Percentiles rank a stretch among this genome's conserved stretches.
Evolutionary conservation across 2,888 invertebrate genomes (phyloP).

Genomic region (Itoplectis maculator): DNA sequence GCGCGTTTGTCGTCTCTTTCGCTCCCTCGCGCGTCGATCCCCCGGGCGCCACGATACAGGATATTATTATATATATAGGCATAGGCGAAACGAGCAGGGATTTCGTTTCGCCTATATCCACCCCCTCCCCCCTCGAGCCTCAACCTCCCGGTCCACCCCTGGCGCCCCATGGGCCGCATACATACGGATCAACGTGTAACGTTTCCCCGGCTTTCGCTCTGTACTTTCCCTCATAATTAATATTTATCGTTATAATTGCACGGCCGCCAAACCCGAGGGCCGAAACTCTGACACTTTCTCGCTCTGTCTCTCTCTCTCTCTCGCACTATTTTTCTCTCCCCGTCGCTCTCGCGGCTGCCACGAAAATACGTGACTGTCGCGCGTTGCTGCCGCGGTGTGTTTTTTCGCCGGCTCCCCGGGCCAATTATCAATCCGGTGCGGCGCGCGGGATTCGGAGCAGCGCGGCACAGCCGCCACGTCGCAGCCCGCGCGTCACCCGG

Average conservation of each 20-base stretch:
- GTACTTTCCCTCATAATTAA: slow-evolving; percentile 63
- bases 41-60: slow-evolving; percentile 13
- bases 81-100: not conserved
- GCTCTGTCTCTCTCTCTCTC: too few relatives aligned
- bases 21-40: slow-evolving; percentile 32
- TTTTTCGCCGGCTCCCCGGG: slow-evolving; percentile 39
- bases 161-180: slow-evolving; percentile 54
- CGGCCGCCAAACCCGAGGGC: slow-evolving; percentile 45
- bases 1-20: not conserved
- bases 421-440: slow-evolving; percentile 61
- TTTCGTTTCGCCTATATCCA: slow-evolving; percentile 10
- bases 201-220: slow-evolving; percentile 44
- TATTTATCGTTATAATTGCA: slow-evolving; percentile 65
- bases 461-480: slow-evolving; percentile 21
- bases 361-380: slow-evolving; percentile 51
- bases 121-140: too few relatives aligned
- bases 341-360: not conserved
- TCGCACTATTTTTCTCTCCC: too few relatives aligned
- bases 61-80: not conserved
- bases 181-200: slow-evolving; percentile 60
- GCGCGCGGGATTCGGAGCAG: slow-evolving; percentile 25
- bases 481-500: slow-evolving; percentile 38
- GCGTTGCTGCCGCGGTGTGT: slow-evolving; percentile 3
- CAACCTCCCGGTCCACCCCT: too few relatives aligned
- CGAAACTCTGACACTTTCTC: slow-evolving; percentile 29